Evolutionary conservation across 2,888 invertebrate genomes (phyloP), one percentile per base, ranked within the genome.

Genomic region (Amphiduros pacificus): DNA sequence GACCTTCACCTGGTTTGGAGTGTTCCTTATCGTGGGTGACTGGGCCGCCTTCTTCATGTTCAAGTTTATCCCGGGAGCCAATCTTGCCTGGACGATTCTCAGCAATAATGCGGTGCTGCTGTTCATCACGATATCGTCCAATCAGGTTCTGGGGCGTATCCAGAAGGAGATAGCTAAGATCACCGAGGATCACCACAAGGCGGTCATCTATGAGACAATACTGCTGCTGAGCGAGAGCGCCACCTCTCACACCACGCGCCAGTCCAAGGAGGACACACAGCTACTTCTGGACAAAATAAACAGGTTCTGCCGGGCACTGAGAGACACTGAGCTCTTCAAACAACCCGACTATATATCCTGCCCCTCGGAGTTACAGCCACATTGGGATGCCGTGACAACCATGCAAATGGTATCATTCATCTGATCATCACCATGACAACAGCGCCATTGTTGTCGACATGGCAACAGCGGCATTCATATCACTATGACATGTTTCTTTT

Each of bases 31-130:
- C n/a, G 14, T 58, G 2, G 56, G 28, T 11, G 28, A 24, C n/a
- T 31, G 29, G 48, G 9, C 27, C 2, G 51, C 31, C 36, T 54
- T 31, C 51, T 36, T 62, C 26, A 5, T 32, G 28, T 36, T 57
- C 31, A 49, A 29, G 29, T 48, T 52, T 22, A 5, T 31, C 4
- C 44, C 44, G 22, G 17, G n/a, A n/a, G 48, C 58, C 2, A 57
- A 62, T 31, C 53, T 62, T 9, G 55, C 54, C 20, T 62, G 62
- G 62, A 62, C 62, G 17, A 27, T 62, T 24, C 52, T 62, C n/a
- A 54, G 54, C 55, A 62, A 62, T 55, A 55, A 62, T 40, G 49
- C 36, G 29, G 36, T 22, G 28, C n/a, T 59, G 2, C 11, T 60
- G 51, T 20, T 22, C 49, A 60, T 54, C 36, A 36, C 41, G 11